Evolutionary conservation across 2,797 vertebrate genomes (phyloP).

Genomic region (Takifugu rubripes): DNA sequence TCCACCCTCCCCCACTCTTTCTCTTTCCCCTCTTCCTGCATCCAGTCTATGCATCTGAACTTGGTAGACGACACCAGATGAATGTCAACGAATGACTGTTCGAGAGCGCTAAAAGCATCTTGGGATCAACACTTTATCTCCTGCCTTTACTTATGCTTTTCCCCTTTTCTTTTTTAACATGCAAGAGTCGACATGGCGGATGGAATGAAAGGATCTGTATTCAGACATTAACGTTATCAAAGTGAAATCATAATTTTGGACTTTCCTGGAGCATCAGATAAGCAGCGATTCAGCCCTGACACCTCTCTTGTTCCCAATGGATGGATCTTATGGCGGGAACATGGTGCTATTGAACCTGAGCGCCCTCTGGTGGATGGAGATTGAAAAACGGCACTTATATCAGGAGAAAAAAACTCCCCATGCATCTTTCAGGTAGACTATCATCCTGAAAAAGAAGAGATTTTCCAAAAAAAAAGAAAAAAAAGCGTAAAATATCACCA

Average conservation of each 20-base stretch:
- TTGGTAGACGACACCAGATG: constrained; percentile 58
- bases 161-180: constrained; percentile 7
- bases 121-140: constrained; percentile 33
- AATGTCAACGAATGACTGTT: constrained; percentile 73
- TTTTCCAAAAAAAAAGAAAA: constrained; percentile 46
- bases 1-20: not conserved
- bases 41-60: constrained; percentile 73
- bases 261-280: constrained; percentile 5
- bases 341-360: constrained; percentile 71
- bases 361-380: constrained; percentile 59
- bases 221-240: constrained; percentile 23
- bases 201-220: constrained; percentile 28
- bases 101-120: constrained; percentile 32
- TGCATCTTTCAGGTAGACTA: constrained; percentile 65
- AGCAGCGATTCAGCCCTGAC: constrained; percentile 30
- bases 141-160: constrained; percentile 32
- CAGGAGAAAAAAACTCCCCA: constrained; percentile 20
- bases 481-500: constrained; percentile 60
- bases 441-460: constrained; percentile 56
- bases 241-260: not conserved
- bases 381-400: constrained; percentile 27
- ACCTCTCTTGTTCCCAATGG: constrained; percentile 42
- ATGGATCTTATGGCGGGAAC: not conserved
- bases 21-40: constrained; percentile 42
- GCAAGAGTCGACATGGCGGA: constrained; percentile 17